Base-by-base conservation (phyloP, 2,113 vertebrate genomes). In the Panthera leo region DNA sequence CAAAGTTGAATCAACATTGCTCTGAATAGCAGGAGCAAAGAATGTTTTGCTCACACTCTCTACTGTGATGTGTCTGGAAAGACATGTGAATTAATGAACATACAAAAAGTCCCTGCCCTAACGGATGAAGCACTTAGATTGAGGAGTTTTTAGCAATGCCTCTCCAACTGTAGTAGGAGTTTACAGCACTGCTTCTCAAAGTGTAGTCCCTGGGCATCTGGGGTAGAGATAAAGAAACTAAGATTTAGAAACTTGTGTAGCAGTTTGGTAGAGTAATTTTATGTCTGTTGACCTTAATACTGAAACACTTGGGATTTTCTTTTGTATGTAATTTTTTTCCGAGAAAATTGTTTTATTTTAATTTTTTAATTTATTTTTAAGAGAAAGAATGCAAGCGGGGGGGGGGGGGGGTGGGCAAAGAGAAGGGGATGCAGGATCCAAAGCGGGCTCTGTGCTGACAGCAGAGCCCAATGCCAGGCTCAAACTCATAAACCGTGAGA, bases 291-390 rank as follows among this genome's bases (percentile, higher is more conserved):
- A 91, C 15, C 51, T n/a, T 86, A 92, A 63, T 73, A 88, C 88
- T 55, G 42, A 79, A 87, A 65, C 4, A 76, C 55, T 92, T 90
- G 31, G 34, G 23, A 25, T 87, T 94, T 96, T 97, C 88, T 75
- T 94, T 91, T 86, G 31, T 79, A 36, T 71, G 18, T 39, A 10
- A 25, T 68, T 70, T 91, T 91, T 92, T 79, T 53, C 23, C 42
- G 71, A 85, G 53, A 79, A 93, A 91, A 31, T 42, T 39, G 27
- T 21, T 85, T 95, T 34, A 88, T 45, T 58, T 65, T n/a, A 23
- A 61, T 61, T 21, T 73, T 36, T 58, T 68, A 0, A 71, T 19
- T 36, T 70, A 53, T 25, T 61, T 58, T 39, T 61, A 61, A 61
- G 58, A 61, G 58, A 61, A 21, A 61, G 58, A 23, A 21, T 21